A percentile compares a stretch with the other conserved stretches of the same genome.
Evolutionary conservation across 2,888 invertebrate genomes (phyloP).

Genomic region (Coremacera marginata): DNA sequence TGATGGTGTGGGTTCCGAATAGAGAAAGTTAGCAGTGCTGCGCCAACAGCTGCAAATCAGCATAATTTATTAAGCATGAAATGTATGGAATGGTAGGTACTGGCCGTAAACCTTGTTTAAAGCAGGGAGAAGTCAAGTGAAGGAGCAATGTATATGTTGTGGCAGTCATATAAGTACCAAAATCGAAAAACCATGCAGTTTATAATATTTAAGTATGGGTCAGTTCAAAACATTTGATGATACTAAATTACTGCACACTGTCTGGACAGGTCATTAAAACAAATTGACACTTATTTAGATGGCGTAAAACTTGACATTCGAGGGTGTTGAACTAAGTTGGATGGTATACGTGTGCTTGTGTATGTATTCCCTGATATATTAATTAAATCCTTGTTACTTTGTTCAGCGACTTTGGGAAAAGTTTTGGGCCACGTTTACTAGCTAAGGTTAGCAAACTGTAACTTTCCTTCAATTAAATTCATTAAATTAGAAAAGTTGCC

Average conservation of each 20-base stretch:
- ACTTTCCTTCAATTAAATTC: background rate
- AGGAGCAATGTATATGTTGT: background rate
- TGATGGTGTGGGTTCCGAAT: background rate
- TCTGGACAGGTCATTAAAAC: constrained; percentile 23
- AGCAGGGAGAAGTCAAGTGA: background rate
- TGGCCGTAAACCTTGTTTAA: background rate
- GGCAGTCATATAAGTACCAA: background rate
- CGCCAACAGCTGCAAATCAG: constrained; percentile 25
- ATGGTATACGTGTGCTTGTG: no score
- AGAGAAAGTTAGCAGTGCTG: background rate
- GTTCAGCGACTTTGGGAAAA: no score
- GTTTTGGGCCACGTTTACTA: no score
- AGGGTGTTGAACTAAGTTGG: no score
- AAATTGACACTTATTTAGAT: constrained; percentile 24
- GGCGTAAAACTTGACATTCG: background rate
- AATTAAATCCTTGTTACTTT: no score
- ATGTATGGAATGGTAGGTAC: background rate
- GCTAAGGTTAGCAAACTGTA: no score
- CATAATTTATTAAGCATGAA: constrained; percentile 18
- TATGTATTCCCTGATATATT: no score
- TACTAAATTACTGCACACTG: background rate
- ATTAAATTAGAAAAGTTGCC: constrained; percentile 5
- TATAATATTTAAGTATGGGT: no score
- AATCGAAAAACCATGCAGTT: no score
- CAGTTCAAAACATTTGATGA: background rate